phyloP scores from a whole-genome alignment of 2,113 vertebrate genomes.

The Ellobius talpinus region DNA sequence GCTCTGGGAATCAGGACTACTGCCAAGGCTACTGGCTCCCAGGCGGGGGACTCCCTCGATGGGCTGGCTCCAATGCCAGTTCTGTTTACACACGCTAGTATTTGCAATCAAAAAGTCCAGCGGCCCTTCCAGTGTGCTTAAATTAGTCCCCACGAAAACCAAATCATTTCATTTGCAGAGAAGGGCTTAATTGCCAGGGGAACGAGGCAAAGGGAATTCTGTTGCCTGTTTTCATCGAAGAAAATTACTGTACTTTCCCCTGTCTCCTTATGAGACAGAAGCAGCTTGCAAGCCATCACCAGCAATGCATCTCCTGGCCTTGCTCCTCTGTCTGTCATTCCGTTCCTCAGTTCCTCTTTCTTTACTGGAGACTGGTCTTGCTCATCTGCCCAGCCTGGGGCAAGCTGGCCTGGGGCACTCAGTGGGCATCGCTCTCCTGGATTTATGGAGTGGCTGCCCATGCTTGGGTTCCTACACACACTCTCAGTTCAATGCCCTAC shows the following conservation, averaged over 20 bases:
- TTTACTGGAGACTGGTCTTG: no score
- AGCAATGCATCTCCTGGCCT: not conserved
- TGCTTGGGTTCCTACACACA: not conserved
- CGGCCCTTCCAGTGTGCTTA: slow-evolving; percentile 73
- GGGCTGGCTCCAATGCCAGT: not conserved
- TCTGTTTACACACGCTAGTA: slow-evolving; percentile 27
- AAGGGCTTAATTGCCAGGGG: slow-evolving; percentile 83
- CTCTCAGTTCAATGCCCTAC: not conserved
- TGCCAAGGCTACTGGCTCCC: not conserved
- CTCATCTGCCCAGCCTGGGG: not conserved
- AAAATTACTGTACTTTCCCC: slow-evolving; percentile 81
- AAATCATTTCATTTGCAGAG: slow-evolving; percentile 82
- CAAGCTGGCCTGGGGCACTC: not conserved
- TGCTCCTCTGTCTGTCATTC: not conserved
- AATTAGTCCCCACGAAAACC: slow-evolving; percentile 79
- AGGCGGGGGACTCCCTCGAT: not conserved
- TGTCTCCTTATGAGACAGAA: slow-evolving; percentile 69
- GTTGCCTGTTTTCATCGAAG: slow-evolving; percentile 81
- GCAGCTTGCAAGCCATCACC: slow-evolving; percentile 2
- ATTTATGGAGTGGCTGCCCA: not conserved
- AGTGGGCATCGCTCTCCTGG: not conserved
- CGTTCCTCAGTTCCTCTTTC: rapidly evolving
- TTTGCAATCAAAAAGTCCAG: slow-evolving; percentile 81
- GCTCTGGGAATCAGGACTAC: not conserved
- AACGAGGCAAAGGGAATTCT: slow-evolving; percentile 80